These are phyloP conservation scores for Microtus oregoni DNA, from an alignment of 2,113 vertebrate species.

Conservation along the genomic window DNA sequence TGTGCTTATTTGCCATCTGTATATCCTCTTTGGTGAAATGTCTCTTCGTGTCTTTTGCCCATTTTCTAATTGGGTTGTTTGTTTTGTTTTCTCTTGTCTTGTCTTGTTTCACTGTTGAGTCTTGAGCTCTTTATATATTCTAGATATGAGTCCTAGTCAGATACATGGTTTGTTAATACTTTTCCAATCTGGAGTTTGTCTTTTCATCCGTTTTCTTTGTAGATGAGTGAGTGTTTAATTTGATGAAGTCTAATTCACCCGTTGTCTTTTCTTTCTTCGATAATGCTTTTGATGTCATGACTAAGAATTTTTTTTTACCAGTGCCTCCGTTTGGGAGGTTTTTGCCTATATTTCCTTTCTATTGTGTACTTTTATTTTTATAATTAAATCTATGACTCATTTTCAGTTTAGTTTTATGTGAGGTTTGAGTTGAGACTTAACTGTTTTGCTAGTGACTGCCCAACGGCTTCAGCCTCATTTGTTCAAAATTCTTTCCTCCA, in stretches of 20 bases:
- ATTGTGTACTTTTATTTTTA: constrained; percentile 33
- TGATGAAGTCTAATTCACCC: constrained; percentile 34
- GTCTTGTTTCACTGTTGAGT: constrained; percentile 64
- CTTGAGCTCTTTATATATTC: constrained; percentile 64
- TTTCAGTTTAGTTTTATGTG: constrained; percentile 46
- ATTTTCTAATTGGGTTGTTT: constrained; percentile 68
- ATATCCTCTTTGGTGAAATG: constrained; percentile 69
- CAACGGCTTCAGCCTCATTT: background rate
- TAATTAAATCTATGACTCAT: constrained; percentile 34
- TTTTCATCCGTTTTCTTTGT: constrained; percentile 57
- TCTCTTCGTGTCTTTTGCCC: constrained; percentile 48
- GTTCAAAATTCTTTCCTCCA: constrained; percentile 50
- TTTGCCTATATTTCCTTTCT: constrained; percentile 42
- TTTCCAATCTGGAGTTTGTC: constrained; percentile 41
- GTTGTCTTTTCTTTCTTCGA: constrained; percentile 6
- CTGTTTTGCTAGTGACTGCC: constrained; percentile 8
- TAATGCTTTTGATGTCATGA: constrained; percentile 6
- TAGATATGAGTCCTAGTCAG: constrained; percentile 44
- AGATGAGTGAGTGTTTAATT: constrained; percentile 45
- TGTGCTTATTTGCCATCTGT: constrained; percentile 74
- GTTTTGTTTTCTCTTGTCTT: constrained; percentile 62
- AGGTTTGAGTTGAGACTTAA: background rate
- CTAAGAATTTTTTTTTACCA: constrained; percentile 57
- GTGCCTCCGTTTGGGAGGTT: background rate
- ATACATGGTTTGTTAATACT: constrained; percentile 56